Conservation (phyloP, 2,888 invertebrate genomes). For the Spodoptera littoralis region DNA sequence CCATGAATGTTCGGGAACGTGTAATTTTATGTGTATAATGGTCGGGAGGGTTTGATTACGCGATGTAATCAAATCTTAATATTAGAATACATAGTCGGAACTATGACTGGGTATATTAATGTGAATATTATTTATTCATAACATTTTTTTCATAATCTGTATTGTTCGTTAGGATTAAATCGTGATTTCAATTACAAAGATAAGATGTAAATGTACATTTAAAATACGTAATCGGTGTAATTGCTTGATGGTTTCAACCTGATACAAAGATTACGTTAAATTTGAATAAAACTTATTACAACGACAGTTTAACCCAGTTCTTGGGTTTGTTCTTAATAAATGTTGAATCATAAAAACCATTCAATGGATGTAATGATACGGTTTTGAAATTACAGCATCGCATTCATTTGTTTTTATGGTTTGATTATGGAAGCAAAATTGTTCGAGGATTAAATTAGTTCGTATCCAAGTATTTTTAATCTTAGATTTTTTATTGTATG, state of each 20-base stretch:
- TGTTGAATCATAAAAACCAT: constrained; percentile 26
- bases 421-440: constrained; percentile 1
- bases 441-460: not conserved
- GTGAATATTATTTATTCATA: constrained; percentile 82
- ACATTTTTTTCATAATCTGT: constrained; percentile 65
- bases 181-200: constrained; percentile 83
- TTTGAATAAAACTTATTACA: constrained; percentile 50
- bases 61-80: constrained; percentile 60
- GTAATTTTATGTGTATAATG: constrained; percentile 76
- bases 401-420: constrained; percentile 25
- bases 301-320: constrained; percentile 34
- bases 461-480: not conserved
- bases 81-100: constrained; percentile 60
- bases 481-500: not conserved
- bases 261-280: constrained; percentile 46
- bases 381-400: constrained; percentile 21
- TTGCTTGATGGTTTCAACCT: constrained; percentile 49
- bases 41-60: constrained; percentile 71
- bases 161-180: constrained; percentile 68
- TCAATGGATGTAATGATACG: constrained; percentile 32
- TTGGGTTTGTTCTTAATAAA: constrained; percentile 25
- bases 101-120: constrained; percentile 66
- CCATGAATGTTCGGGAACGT: constrained; percentile 60
- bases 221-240: constrained; percentile 61
- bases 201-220: constrained; percentile 69